Conservation (phyloP, 2,113 vertebrate species). For the Colossoma macropomum region DNA sequence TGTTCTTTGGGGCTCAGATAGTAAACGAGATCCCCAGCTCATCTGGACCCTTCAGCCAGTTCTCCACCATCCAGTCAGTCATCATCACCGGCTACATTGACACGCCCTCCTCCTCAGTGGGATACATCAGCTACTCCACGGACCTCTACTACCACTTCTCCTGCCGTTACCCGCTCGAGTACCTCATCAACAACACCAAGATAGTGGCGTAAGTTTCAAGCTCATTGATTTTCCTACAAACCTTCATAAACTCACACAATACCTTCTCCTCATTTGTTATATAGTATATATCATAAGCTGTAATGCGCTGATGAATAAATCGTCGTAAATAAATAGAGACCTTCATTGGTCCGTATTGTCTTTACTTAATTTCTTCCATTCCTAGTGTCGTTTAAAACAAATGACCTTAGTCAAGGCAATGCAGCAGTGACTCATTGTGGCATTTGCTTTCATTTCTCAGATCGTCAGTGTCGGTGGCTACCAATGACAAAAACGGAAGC, state of each 20-base stretch:
- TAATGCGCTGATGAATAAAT: too few relatives aligned
- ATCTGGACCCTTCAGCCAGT: constrained; percentile 69
- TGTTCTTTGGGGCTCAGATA: constrained; percentile 64
- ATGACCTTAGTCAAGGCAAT: too few relatives aligned
- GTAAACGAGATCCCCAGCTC: constrained; percentile 71
- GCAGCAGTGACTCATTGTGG: background rate
- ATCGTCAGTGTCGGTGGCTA: constrained; percentile 79
- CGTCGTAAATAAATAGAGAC: too few relatives aligned
- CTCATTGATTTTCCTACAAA: too few relatives aligned
- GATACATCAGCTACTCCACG: constrained; percentile 78
- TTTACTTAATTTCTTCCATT: too few relatives aligned
- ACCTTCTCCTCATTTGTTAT: too few relatives aligned
- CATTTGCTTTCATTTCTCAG: constrained; percentile 55
- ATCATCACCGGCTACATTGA: constrained; percentile 78
- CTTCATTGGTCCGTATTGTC: too few relatives aligned
- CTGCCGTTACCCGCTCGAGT: constrained; percentile 81
- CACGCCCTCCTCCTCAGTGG: constrained; percentile 62
- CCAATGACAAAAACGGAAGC: constrained; percentile 76
- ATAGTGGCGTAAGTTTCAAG: constrained; percentile 72
- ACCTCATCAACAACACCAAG: constrained; percentile 79
- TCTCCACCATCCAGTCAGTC: constrained; percentile 76
- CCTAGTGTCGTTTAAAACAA: too few relatives aligned
- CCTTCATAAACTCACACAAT: too few relatives aligned
- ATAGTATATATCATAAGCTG: too few relatives aligned
- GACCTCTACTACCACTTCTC: constrained; percentile 82